These are phyloP conservation scores for Sebastes schlegelii DNA, from an alignment of 2,113 vertebrate genomes.

Conservation along the genomic window DNA sequence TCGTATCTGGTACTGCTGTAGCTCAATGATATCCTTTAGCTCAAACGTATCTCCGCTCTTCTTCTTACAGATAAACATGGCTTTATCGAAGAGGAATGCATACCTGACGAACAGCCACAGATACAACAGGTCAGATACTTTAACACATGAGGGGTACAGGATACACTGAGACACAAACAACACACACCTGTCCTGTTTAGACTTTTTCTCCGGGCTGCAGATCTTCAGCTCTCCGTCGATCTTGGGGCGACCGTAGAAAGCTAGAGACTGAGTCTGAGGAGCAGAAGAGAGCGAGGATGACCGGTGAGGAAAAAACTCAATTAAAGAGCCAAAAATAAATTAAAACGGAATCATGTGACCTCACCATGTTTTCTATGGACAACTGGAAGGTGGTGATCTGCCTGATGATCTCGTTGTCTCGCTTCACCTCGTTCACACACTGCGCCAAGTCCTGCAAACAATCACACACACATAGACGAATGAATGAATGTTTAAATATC, in stretches of 20 bases:
- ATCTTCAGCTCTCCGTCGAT: constrained; percentile 95
- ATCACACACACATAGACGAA: background rate
- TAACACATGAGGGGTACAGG: background rate
- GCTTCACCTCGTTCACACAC: constrained; percentile 92
- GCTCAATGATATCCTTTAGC: constrained; percentile 89
- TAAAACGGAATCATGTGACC: background rate
- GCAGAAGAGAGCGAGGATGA: background rate
- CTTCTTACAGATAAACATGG: constrained; percentile 94
- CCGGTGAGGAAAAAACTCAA: no score
- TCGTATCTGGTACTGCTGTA: constrained; percentile 89
- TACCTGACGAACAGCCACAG: constrained; percentile 83
- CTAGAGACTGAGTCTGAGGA: constrained; percentile 88
- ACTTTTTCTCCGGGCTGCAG: constrained; percentile 86
- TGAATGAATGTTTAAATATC: background rate
- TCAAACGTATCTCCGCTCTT: constrained; percentile 91
- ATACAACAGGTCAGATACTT: background rate
- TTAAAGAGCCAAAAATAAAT: background rate
- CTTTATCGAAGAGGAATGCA: constrained; percentile 94
- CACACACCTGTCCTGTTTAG: constrained; percentile 92
- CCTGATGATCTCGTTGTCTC: constrained; percentile 91
- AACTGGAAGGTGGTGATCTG: constrained; percentile 93
- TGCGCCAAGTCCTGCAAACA: constrained; percentile 89
- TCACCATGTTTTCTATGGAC: constrained; percentile 89
- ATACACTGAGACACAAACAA: background rate
- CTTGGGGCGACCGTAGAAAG: constrained; percentile 91